A percentile compares a stretch with the other conserved stretches of the same genome.
Conservation (phyloP, 1,140 invertebrate genomes). For the Sweltsa coloradensis region DNA sequence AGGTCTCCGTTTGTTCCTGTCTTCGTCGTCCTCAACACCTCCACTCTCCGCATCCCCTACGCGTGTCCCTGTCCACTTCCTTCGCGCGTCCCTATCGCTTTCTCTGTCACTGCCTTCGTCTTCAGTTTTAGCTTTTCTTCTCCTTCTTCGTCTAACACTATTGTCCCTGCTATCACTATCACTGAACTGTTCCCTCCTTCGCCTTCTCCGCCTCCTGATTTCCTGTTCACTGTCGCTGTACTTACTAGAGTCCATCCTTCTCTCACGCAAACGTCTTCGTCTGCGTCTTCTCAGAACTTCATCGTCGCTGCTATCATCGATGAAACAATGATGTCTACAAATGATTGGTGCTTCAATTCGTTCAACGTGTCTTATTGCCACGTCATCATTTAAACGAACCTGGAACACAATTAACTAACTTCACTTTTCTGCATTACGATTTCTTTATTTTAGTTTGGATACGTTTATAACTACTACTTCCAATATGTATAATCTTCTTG, state of each 20-base stretch:
- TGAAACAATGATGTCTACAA: constrained; percentile 5
- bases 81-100: not conserved
- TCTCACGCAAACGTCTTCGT: not conserved
- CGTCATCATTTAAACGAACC: constrained; percentile 13
- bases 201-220: not conserved
- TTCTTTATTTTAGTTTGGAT: too few relatives aligned
- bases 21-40: not conserved
- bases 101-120: not conserved
- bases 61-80: not conserved
- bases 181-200: not conserved
- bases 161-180: too few relatives aligned
- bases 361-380: constrained; percentile 17
- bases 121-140: too few relatives aligned
- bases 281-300: not conserved
- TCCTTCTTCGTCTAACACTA: too few relatives aligned
- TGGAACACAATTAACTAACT: not conserved
- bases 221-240: not conserved
- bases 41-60: not conserved
- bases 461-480: too few relatives aligned
- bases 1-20: not conserved
- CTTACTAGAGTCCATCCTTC: not conserved
- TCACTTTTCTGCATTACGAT: not conserved
- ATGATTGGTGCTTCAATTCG: constrained; percentile 3
- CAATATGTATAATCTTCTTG: too few relatives aligned
- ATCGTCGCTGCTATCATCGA: constrained; percentile 3